Evolutionary conservation across 2,113 vertebrate genomes (phyloP).

Genomic region (Acinonyx jubatus): DNA sequence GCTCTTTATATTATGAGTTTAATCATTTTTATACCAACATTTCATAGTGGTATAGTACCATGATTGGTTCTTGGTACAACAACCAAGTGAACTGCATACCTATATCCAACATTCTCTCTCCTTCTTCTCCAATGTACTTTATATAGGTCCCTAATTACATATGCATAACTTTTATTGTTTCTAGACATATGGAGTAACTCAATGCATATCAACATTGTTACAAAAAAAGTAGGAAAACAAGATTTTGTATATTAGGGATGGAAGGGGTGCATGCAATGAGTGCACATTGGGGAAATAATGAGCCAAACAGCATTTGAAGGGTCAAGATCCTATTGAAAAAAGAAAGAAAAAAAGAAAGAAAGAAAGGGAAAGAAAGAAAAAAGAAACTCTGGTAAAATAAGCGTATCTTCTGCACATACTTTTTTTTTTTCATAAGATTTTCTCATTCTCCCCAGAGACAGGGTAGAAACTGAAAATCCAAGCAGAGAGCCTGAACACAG

Average conservation of each 20-base stretch:
- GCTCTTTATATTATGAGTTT: neutral
- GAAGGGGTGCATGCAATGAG: neutral
- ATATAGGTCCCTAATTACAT: neutral
- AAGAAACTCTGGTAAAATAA: neutral
- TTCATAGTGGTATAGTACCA: neutral
- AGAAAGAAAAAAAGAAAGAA: neutral
- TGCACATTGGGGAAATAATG: too few relatives aligned
- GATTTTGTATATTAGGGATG: neutral
- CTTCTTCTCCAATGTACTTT: neutral
- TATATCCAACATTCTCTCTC: neutral
- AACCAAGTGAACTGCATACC: neutral
- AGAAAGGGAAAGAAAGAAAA: too few relatives aligned
- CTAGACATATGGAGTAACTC: neutral
- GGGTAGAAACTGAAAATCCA: neutral
- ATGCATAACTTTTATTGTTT: neutral
- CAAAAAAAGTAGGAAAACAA: neutral
- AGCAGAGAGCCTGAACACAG: neutral
- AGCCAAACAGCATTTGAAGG: neutral
- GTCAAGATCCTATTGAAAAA: neutral
- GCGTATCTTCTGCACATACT: neutral
- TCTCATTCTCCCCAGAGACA: neutral
- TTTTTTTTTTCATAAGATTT: neutral
- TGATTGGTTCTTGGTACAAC: neutral
- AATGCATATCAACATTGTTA: neutral
- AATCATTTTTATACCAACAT: neutral